Base-by-base conservation (phyloP, 2,797 vertebrate species). In the Cuculus canorus region DNA sequence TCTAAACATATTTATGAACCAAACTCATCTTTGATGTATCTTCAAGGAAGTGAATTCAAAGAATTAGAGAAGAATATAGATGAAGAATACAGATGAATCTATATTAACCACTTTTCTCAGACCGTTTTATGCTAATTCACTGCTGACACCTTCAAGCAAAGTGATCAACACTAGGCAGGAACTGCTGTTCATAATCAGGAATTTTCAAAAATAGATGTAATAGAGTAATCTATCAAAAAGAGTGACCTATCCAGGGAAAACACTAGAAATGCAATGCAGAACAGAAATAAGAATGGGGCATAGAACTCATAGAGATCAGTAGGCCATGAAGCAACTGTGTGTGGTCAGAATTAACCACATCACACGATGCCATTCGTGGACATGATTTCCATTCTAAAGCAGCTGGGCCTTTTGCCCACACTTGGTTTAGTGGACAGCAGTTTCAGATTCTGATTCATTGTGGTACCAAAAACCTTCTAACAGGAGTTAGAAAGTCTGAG, bases 31-130 rank as follows among this genome's bases (percentile, higher is more conserved):
- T 61, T 80, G 83, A 81, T 71, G 28, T 53, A 75, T 64, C n/a
- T 57, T 92, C 65, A 92, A 89, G 68, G 61, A 91, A 76, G 17
- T 41, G 61, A 88, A 92, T 80, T 90, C 71, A 87, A 90, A 93
- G 48, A 28, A 77, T 87, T 82, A 71, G 70, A 95, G 50, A 90
- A 77, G 28, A 71, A 86, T 78, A 82, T 15, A 84, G 50, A 87
- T 72, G 64, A 60, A 92, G 39, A 71, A 86, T 78, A 82, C 15
- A 84, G 50, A 87, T 72, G 61, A 57, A 92, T 86, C 48, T 65
- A 22, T 23, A 56, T 65, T 77, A 79, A 63, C 50, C 37, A 28
- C 45, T 75, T 77, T 60, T 63, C 66, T 85, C 56, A 54, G 43
- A 87, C 64, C 60, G 80, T 69, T 90, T 72, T 33, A 80, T 72